Percentiles rank a stretch among this genome's conserved stretches.
Conservation (phyloP, 1,140 invertebrate genomes). For the Piezodorus guildinii region DNA sequence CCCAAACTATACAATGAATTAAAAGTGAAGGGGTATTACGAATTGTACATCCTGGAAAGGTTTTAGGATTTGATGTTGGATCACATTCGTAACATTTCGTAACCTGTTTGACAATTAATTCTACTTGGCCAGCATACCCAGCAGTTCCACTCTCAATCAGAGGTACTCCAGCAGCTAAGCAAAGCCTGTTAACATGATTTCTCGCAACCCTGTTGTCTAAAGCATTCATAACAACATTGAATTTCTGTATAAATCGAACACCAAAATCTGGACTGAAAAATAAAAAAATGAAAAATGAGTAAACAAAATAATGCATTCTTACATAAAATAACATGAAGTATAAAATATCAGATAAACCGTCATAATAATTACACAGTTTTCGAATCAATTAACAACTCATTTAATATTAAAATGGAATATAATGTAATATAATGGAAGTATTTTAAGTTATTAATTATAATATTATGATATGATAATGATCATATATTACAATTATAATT, state of each 20-base stretch:
- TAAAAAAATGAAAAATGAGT: not conserved
- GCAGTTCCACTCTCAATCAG: slow-evolving; percentile 94
- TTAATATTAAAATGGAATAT: too few species aligned
- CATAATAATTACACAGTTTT: too few species aligned
- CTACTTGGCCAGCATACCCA: slow-evolving; percentile 90
- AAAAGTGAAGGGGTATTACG: slow-evolving; percentile 98
- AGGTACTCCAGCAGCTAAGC: slow-evolving; percentile 84
- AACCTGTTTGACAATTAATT: slow-evolving; percentile 73
- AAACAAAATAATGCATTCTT: not conserved
- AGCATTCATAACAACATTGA: slow-evolving; percentile 90
- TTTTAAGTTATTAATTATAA: too few species aligned
- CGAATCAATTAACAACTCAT: too few species aligned
- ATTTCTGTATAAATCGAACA: slow-evolving; percentile 83
- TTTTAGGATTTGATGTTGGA: slow-evolving; percentile 81
- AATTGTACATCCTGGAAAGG: slow-evolving; percentile 96
- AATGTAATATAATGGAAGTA: too few species aligned
- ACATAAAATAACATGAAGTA: too few species aligned
- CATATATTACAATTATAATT: too few species aligned
- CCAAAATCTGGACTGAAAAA: slow-evolving; percentile 74
- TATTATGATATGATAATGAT: too few species aligned
- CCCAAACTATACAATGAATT: slow-evolving; percentile 99
- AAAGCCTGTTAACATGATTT: slow-evolving; percentile 98
- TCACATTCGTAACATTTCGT: slow-evolving; percentile 97
- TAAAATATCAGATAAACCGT: too few species aligned
- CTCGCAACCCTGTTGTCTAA: slow-evolving; percentile 92